These are phyloP conservation scores for Macropus fuliginosus DNA, from an alignment of 2,797 vertebrate species.

Conservation along the genomic window DNA sequence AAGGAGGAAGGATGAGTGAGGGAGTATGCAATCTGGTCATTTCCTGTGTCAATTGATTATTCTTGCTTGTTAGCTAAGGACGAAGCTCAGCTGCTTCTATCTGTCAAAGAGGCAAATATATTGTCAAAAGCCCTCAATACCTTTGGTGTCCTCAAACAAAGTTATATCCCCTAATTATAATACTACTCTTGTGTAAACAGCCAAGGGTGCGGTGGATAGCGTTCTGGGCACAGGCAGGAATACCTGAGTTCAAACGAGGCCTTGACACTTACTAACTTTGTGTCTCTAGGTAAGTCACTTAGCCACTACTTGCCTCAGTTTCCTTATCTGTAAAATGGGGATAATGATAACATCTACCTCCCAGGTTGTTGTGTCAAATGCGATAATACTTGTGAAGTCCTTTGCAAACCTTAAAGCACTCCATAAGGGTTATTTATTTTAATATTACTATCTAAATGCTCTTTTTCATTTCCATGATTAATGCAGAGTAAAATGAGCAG, in stretches of 20 bases:
- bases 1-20: not conserved
- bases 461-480: not conserved
- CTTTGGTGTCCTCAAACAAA: not conserved
- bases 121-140: not conserved
- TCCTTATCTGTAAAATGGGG: not conserved
- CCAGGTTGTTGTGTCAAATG: not conserved
- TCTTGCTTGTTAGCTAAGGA: not conserved
- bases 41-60: not conserved
- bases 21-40: not conserved
- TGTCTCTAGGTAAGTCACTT: not conserved
- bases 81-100: not conserved
- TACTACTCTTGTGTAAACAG: not conserved
- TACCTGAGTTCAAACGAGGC: not conserved
- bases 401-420: not conserved
- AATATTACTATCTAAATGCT: not conserved
- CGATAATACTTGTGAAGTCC: not conserved
- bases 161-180: not conserved
- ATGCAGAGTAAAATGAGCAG: not conserved
- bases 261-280: not conserved
- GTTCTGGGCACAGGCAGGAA: not conserved
- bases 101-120: not conserved
- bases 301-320: not conserved
- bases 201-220: not conserved
- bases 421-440: not conserved
- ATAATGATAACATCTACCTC: not conserved